Evolutionary conservation across 2,797 vertebrate genomes (phyloP), one percentile per base, ranked within the genome.

Genomic region (Loris lydekkerianus): DNA sequence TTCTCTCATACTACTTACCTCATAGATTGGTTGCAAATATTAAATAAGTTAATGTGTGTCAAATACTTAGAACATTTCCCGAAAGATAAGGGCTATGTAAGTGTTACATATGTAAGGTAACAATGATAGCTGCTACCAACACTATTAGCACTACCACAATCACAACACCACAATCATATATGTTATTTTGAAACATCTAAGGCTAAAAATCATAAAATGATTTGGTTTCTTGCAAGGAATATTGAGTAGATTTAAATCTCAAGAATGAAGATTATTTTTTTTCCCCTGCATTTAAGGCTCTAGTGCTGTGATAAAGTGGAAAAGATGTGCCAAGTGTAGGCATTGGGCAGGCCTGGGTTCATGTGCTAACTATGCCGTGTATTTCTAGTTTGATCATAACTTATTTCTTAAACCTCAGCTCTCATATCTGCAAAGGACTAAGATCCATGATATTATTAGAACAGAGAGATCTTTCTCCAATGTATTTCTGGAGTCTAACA

Each of bases 61-160:
- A 63, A 49, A 81, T 90, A 90, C 34, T 91, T 88, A 84, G 9
- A 83, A 78, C 27, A 75, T 75, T 92, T n/a, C n/a, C 31, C 87
- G 46, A 95, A 69, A 49, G 49, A 37, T 86, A 87, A 82, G 14
- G 46, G 6, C 23, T 88, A 0, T 63, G 0, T 77, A 84, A 78
- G 25, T 77, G 49, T 88, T 95, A n/a, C 10, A 25, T 84, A 4
- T 75, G 9, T 90, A 86, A 29, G 43, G 20, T 95, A 72, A 86
- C 69, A 25, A 10, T 81, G 75, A n/a, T 75, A 76, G 72, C 75
- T 86, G 8, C 25, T 5, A 9, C 14, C 23, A 67, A 14, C 11
- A 27, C 56, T 72, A 2, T 60, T 83, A 73, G 21, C 14, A 53
- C 25, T 14, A 4, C 2, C 14, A 58, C 7, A 56, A 4, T 1